Conservation (phyloP, 2,888 invertebrate species). For the Lepidochrysops patricia region DNA sequence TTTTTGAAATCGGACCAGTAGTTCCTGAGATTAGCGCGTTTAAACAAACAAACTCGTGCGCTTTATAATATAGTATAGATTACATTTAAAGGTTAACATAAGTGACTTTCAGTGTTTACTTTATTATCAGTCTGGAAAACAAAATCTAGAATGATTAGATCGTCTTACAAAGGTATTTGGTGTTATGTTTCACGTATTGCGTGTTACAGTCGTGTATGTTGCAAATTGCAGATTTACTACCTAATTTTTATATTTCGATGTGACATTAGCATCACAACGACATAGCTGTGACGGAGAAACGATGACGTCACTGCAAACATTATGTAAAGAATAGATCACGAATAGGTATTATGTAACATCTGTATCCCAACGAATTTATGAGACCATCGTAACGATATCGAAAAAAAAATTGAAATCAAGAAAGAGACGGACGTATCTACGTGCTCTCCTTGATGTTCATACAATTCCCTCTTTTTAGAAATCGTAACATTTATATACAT, state of each 20-base stretch:
- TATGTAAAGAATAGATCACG: not conserved
- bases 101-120: not conserved
- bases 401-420: too few relatives aligned
- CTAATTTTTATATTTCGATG: not conserved
- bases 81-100: too few relatives aligned
- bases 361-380: not conserved
- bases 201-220: not conserved
- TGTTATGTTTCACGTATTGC: not conserved
- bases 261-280: not conserved
- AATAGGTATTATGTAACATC: not conserved
- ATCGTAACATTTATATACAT: too few relatives aligned
- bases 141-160: not conserved
- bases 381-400: too few relatives aligned
- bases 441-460: too few relatives aligned
- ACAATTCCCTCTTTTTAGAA: too few relatives aligned
- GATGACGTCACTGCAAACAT: not conserved
- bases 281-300: too few relatives aligned
- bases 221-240: slow-evolving; percentile 2
- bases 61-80: too few relatives aligned
- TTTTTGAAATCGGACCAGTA: too few relatives aligned
- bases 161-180: not conserved
- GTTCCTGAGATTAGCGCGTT: too few relatives aligned
- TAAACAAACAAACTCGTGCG: too few relatives aligned
- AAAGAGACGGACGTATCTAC: too few relatives aligned
- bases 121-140: not conserved